A percentile compares a stretch with the other conserved stretches of the same genome.
Evolutionary conservation across 2,888 invertebrate species (phyloP).

Genomic region (Xestia rhomboidea): DNA sequence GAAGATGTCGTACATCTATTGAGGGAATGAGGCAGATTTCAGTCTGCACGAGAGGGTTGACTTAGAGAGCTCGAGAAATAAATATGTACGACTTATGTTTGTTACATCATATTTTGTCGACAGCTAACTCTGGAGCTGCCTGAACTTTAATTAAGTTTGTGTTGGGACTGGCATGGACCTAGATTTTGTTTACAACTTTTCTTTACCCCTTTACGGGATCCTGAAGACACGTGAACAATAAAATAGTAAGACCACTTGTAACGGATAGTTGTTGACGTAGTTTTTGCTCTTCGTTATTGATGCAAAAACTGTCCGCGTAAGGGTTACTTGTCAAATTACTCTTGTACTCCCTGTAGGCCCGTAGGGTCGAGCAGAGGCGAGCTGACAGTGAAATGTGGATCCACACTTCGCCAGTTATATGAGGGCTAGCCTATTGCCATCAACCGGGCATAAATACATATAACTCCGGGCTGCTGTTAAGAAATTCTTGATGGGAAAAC

Average conservation of each 20-base stretch:
- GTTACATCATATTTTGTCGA: neutral
- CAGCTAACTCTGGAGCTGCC: neutral
- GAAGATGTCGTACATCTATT: neutral
- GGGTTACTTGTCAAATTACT: neutral
- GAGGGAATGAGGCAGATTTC: neutral
- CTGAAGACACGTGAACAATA: slow-evolving; percentile 10
- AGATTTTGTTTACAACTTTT: neutral
- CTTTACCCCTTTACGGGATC: neutral
- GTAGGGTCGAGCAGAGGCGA: too few species aligned
- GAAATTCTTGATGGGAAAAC: neutral
- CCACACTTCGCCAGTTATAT: neutral
- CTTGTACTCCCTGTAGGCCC: too few species aligned
- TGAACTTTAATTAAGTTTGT: too few species aligned
- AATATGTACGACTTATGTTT: neutral
- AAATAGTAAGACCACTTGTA: neutral
- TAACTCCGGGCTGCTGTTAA: too few species aligned
- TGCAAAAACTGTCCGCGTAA: slow-evolving; percentile 5
- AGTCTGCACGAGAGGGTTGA: neutral
- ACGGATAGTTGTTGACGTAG: slow-evolving; percentile 2
- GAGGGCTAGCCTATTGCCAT: neutral
- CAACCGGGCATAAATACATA: neutral
- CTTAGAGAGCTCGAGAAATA: too few species aligned
- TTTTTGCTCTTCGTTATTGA: slow-evolving; percentile 20
- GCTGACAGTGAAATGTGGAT: neutral
- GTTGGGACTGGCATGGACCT: too few species aligned